A percentile compares a stretch with the other conserved stretches of the same genome.
phyloP scores from a whole-genome alignment of 2,888 invertebrate species.

The Drosophila cognata region DNA sequence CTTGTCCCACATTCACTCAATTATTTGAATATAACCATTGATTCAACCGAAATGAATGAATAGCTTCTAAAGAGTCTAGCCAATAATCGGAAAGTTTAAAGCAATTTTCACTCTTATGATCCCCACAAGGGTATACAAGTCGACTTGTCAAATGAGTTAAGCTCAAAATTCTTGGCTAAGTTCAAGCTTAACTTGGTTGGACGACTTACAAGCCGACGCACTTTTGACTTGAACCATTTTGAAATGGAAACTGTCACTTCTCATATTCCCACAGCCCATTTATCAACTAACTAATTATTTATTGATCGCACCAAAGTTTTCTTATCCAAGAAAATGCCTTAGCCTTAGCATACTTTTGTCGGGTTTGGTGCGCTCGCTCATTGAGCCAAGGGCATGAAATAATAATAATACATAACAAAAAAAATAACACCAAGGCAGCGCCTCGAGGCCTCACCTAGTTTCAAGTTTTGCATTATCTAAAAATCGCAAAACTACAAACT shows the following conservation, averaged over 20 bases:
- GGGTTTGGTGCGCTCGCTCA: background rate
- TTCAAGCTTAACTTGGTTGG: background rate
- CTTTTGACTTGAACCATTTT: background rate
- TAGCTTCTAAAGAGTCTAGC: background rate
- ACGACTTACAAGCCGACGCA: background rate
- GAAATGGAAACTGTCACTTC: background rate
- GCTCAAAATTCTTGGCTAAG: background rate
- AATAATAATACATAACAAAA: background rate
- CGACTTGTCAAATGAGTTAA: background rate
- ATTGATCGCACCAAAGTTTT: conserved; percentile 30
- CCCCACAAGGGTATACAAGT: background rate
- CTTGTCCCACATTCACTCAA: background rate
- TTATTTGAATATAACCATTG: background rate
- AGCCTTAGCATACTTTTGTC: background rate
- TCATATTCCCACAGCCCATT: conserved; percentile 24
- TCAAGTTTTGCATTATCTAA: conserved; percentile 74
- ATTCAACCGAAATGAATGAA: background rate
- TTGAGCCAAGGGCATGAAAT: conserved; percentile 20
- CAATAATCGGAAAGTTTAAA: background rate
- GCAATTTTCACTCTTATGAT: background rate
- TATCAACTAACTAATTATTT: conserved; percentile 36
- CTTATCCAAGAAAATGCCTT: background rate
- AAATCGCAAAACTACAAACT: conserved; percentile 73
- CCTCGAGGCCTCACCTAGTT: conserved; percentile 73
- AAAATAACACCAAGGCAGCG: conserved; percentile 37